phyloP scores from a whole-genome alignment of 2,113 vertebrate species.

The Sardina pilchardus region DNA sequence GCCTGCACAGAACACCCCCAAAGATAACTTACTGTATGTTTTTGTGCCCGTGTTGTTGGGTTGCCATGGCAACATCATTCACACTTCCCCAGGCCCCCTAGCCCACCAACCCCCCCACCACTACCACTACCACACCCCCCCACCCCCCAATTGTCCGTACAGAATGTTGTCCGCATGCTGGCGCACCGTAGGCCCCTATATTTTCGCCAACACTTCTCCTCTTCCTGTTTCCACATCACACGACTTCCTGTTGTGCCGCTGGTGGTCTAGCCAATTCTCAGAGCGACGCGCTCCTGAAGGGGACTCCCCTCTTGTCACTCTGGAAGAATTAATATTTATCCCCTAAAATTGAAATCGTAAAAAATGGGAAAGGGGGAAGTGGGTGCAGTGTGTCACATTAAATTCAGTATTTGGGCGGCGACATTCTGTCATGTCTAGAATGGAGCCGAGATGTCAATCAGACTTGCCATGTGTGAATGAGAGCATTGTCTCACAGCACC shows the following conservation, averaged over 20 bases:
- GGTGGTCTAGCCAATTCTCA: conserved; percentile 23
- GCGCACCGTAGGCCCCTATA: not conserved
- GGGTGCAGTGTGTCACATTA: not conserved
- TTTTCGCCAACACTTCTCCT: not conserved
- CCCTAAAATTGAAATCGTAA: not conserved
- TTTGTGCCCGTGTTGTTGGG: conserved; percentile 9
- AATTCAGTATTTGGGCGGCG: not conserved
- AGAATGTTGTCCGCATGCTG: conserved; percentile 5
- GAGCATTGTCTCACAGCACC: not conserved
- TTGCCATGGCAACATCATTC: conserved; percentile 34
- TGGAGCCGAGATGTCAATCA: not conserved
- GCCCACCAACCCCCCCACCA: not conserved
- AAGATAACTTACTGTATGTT: conserved; percentile 12
- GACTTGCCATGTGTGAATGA: not conserved
- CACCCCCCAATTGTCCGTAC: not conserved
- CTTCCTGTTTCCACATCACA: conserved; percentile 28
- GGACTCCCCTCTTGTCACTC: not conserved
- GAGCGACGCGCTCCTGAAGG: not conserved
- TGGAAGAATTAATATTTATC: not conserved
- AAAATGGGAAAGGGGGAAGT: not conserved
- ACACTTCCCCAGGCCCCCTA: not conserved
- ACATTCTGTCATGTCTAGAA: not conserved
- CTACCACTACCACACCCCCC: too few species aligned
- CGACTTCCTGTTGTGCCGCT: conserved; percentile 16
- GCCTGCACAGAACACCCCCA: not conserved